Conservation (phyloP, 2,888 invertebrate species). For the Prenolepis imparis region DNA sequence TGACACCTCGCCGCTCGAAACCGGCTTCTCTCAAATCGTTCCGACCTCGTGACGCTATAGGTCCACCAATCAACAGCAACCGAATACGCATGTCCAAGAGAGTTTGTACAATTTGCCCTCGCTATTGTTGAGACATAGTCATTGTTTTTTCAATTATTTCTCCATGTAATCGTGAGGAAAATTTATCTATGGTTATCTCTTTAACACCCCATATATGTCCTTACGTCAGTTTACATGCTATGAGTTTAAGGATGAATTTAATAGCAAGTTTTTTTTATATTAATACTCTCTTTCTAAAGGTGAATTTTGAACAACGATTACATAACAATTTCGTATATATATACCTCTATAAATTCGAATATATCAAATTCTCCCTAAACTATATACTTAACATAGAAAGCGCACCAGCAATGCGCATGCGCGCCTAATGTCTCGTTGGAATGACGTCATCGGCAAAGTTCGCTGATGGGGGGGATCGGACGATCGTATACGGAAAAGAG, state of each 20-base stretch:
- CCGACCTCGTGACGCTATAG: background rate
- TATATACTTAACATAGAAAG: background rate
- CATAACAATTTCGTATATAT: background rate
- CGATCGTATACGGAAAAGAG: background rate
- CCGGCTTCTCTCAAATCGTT: background rate
- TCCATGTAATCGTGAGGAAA: too few species aligned
- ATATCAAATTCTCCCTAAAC: background rate
- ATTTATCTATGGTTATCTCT: too few species aligned
- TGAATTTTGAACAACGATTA: background rate
- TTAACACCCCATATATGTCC: too few species aligned
- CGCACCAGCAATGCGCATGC: conserved; percentile 39
- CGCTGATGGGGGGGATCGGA: background rate
- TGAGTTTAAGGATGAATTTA: too few species aligned
- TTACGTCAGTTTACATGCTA: too few species aligned
- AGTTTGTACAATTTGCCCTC: too few species aligned
- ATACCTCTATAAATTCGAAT: background rate
- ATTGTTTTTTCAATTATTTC: too few species aligned
- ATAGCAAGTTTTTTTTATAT: background rate
- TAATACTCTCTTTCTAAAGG: background rate
- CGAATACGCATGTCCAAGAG: too few species aligned
- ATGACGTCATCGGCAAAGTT: conserved; percentile 77
- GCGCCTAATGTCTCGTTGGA: conserved; percentile 21
- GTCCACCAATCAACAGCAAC: background rate
- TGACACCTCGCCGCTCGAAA: background rate
- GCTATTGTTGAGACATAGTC: too few species aligned